Conservation (phyloP, 2,113 vertebrate species). For the Elgaria multicarinata region DNA sequence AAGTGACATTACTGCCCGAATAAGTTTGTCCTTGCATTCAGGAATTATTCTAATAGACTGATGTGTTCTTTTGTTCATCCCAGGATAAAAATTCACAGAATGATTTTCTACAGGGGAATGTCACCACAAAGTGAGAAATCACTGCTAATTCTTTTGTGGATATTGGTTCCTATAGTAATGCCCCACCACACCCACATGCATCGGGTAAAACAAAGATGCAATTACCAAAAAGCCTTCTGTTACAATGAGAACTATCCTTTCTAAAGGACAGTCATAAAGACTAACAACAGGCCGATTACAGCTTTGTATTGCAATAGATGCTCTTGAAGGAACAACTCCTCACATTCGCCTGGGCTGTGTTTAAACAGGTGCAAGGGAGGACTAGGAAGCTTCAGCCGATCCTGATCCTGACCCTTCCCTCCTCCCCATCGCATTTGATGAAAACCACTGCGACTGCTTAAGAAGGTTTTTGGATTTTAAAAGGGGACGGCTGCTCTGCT, state of each 20-base stretch:
- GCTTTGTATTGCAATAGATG: neutral
- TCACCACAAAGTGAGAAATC: neutral
- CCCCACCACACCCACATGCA: rapidly evolving
- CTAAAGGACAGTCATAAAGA: neutral
- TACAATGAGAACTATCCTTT: neutral
- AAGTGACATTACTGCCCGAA: neutral
- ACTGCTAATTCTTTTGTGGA: neutral
- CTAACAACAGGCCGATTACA: neutral
- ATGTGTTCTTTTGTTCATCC: neutral
- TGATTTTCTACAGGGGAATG: neutral
- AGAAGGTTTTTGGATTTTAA: neutral
- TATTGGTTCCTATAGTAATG: neutral
- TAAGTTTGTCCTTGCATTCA: neutral
- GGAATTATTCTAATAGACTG: neutral
- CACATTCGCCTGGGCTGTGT: neutral
- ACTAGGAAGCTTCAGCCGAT: slow-evolving; percentile 59
- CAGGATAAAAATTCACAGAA: neutral
- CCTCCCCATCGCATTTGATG: neutral
- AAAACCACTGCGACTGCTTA: neutral
- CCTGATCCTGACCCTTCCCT: slow-evolving; percentile 25
- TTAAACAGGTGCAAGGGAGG: slow-evolving; percentile 43
- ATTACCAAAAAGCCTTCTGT: neutral
- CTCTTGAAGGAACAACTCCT: neutral
- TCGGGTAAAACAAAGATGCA: neutral
- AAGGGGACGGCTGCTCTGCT: slow-evolving; percentile 45